Base-by-base conservation (phyloP, 2,797 vertebrate species). In the Lacerta viridis region DNA sequence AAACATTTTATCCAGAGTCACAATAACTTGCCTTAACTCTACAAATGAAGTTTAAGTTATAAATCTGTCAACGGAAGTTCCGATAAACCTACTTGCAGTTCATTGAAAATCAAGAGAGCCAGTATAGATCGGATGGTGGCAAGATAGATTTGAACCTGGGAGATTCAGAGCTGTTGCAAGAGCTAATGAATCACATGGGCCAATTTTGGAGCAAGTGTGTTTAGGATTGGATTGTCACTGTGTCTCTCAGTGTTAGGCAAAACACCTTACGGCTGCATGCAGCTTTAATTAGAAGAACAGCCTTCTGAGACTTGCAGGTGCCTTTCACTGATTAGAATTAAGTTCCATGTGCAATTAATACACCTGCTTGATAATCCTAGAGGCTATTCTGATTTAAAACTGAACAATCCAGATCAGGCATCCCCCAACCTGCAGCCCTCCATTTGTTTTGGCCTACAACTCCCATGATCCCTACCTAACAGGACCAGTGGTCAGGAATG, bases 311-410 rank as follows among this genome's bases (percentile, higher is more conserved):
- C 69, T 61, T 81, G 4, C 33, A 39, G 86, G 68, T 72, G 78
- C 78, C 86, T 76, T 87, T 66, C 71, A 36, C 55, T 66, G 86
- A 87, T 76, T 64, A 66, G 29, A 50, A 75, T 87, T 87, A 46
- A 66, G 43, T 11, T 41, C 11, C n/a, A 68, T 64, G n/a, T 25
- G 11, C 78, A 43, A 0, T n/a, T 41, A 69, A 10, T 39, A 36
- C 33, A 6, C 1, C 5, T 0, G 46, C 80, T 41, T 15, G 25
- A 89, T 39, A 50, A 36, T 43, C 64, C 41, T 20, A 36, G 5
- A 80, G 41, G 71, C 77, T 81, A 74, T 25, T 76, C 77, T 8
- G 79, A 41, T 1, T 55, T 1, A 20, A 20, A 66, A 27, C 1
- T 80, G 10, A 75, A 46, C 23, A 6, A 71, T 25, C 69, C 3